These are phyloP conservation scores for Medauroidea extradentata DNA, from an alignment of 1,140 invertebrate species.

Conservation along the genomic window DNA sequence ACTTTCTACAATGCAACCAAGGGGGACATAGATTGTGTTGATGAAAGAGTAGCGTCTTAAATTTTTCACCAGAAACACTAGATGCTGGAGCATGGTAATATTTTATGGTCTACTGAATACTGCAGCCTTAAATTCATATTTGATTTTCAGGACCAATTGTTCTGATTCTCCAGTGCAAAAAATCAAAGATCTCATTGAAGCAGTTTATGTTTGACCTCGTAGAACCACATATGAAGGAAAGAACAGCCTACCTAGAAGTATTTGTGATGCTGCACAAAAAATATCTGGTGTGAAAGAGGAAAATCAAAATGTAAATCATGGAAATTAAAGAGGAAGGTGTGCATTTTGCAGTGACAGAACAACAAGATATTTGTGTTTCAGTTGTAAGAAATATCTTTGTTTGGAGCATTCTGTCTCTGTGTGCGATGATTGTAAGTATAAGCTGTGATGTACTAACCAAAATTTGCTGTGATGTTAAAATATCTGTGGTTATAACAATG, in stretches of 20 bases:
- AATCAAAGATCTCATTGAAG: background rate
- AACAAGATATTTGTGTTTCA: background rate
- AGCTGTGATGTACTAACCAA: too few relatives aligned
- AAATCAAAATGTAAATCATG: background rate
- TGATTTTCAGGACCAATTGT: background rate
- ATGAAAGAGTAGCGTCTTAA: slow-evolving; percentile 30
- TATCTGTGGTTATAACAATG: too few relatives aligned
- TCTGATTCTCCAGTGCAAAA: background rate
- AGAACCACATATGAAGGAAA: background rate
- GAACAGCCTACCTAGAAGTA: background rate
- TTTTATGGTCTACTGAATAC: slow-evolving; percentile 1
- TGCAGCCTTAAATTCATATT: background rate
- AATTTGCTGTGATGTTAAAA: too few relatives aligned
- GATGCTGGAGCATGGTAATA: background rate
- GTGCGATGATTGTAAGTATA: background rate
- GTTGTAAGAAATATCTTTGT: background rate
- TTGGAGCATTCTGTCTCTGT: background rate
- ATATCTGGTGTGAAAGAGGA: background rate
- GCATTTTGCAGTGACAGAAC: background rate
- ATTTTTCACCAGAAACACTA: slow-evolving; percentile 19
- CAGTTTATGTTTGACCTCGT: background rate
- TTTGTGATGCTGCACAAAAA: background rate
- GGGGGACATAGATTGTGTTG: slow-evolving; percentile 39
- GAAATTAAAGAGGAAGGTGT: background rate
- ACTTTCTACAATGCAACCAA: slow-evolving; percentile 42